phyloP scores from a whole-genome alignment of 2,797 vertebrate species.

The Sebastes kiyomatsui region DNA sequence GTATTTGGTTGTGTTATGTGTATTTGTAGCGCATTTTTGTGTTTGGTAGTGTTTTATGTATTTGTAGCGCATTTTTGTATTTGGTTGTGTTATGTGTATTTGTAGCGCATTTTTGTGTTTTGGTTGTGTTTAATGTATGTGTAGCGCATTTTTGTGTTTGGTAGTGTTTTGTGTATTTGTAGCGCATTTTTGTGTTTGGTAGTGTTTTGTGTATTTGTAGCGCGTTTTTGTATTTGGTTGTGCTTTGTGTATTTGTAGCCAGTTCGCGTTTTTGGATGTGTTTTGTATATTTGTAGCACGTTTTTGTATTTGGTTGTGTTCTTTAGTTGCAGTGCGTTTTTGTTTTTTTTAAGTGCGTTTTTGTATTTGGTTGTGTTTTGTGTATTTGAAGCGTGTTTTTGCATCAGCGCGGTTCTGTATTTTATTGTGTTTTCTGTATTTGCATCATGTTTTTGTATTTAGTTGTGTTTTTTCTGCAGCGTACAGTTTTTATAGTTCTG shows the following conservation, averaged over 20 bases:
- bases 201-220: not conserved
- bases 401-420: not conserved
- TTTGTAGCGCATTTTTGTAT: not conserved
- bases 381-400: not conserved
- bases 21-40: not conserved
- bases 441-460: not conserved
- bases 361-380: not conserved
- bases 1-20: not conserved
- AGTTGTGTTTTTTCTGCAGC: not conserved
- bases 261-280: not conserved
- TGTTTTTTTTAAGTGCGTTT: not conserved
- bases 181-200: fast-evolving
- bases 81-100: not conserved
- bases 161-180: not conserved
- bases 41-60: not conserved
- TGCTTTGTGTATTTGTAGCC: not conserved
- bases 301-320: not conserved
- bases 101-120: not conserved
- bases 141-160: not conserved
- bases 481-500: not conserved
- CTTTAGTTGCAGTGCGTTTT: no score
- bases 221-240: not conserved
- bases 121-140: not conserved
- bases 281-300: not conserved
- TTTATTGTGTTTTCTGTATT: not conserved